These are phyloP conservation scores for Caretta caretta DNA, from an alignment of 2,113 vertebrate species.

Conservation along the genomic window DNA sequence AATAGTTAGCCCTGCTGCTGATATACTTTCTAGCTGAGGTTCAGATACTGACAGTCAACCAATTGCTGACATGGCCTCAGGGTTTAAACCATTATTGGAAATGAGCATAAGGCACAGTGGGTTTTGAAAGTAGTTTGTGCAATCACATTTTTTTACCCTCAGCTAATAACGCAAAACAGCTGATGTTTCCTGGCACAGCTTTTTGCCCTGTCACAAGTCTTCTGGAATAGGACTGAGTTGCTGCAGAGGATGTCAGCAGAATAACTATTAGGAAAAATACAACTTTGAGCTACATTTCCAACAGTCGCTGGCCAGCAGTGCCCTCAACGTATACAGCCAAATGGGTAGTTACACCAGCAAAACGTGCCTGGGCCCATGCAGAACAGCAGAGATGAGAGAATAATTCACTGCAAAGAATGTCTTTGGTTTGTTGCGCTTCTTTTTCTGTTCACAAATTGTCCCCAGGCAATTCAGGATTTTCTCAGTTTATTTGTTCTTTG, in stretches of 20 bases:
- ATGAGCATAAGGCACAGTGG: not conserved
- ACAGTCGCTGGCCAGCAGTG: not conserved
- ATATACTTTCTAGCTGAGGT: not conserved
- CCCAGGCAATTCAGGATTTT: not conserved
- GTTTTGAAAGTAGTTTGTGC: not conserved
- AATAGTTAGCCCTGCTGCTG: not conserved
- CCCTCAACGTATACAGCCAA: not conserved
- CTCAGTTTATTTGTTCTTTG: not conserved
- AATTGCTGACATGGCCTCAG: not conserved
- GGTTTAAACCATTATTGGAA: not conserved
- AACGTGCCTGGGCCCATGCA: fast-evolving
- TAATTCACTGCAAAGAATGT: not conserved
- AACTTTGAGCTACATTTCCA: not conserved
- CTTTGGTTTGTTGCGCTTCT: not conserved
- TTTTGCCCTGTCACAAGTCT: not conserved
- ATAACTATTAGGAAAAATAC: conserved; percentile 16
- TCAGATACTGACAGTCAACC: not conserved
- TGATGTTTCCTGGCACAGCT: not conserved
- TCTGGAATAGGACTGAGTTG: not conserved
- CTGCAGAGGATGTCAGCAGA: not conserved
- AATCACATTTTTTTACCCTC: not conserved
- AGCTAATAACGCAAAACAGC: not conserved
- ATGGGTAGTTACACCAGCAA: not conserved
- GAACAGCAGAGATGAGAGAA: not conserved
- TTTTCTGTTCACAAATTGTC: not conserved